Percentiles rank a stretch among this genome's conserved stretches.
These are phyloP conservation scores for Myioborus melanocephalus DNA, from an alignment of 2,797 vertebrate genomes.

Conservation along the genomic window DNA sequence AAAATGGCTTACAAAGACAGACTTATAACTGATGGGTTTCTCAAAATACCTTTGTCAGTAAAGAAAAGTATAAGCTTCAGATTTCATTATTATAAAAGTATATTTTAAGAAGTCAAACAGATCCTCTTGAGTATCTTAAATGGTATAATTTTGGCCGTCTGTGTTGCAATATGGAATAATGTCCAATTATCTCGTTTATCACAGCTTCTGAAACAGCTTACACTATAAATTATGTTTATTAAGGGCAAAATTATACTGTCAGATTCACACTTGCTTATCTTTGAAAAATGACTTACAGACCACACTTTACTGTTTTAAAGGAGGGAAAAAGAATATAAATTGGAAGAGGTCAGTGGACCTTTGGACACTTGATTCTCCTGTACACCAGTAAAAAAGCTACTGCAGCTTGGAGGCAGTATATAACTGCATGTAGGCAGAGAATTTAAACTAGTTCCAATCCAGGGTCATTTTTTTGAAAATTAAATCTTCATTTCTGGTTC, in stretches of 20 bases:
- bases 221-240: conserved; percentile 48
- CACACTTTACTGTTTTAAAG: not conserved
- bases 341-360: not conserved
- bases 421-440: not conserved
- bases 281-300: conserved; percentile 10
- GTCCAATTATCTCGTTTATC: conserved; percentile 55
- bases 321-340: not conserved
- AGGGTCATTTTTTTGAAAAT: not conserved
- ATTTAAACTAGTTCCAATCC: not conserved
- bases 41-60: conserved; percentile 29
- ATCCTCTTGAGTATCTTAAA: conserved; percentile 35
- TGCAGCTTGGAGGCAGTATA: conserved; percentile 16
- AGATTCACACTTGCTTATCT: conserved; percentile 24
- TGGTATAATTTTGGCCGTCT: not conserved
- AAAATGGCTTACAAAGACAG: conserved; percentile 2
- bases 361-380: not conserved
- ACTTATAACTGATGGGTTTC: conserved; percentile 35
- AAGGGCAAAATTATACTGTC: conserved; percentile 53
- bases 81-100: conserved; percentile 20
- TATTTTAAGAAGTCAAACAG: conserved; percentile 44
- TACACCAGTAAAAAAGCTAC: not conserved
- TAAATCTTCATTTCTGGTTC: not conserved
- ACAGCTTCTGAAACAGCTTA: conserved; percentile 22
- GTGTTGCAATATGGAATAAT: conserved; percentile 41
- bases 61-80: conserved; percentile 20